phyloP scores from a whole-genome alignment of 2,113 vertebrate genomes.

The Fregetta grallaria region DNA sequence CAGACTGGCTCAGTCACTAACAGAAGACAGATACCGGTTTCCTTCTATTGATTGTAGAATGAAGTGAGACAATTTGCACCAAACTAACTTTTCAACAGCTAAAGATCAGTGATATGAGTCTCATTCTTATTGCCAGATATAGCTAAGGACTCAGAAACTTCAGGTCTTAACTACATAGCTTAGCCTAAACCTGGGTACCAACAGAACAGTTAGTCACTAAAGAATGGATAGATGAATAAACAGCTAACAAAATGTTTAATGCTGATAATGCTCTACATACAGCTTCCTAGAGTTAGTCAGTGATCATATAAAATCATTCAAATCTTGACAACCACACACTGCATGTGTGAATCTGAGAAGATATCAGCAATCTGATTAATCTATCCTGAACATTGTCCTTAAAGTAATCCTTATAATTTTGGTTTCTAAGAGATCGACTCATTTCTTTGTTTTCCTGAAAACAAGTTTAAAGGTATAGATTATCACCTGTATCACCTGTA shows the following conservation, averaged over 20 bases:
- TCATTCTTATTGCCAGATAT: background rate
- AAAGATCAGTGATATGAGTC: background rate
- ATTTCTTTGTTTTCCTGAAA: background rate
- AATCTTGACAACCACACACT: background rate
- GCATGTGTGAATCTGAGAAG: background rate
- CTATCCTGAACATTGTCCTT: background rate
- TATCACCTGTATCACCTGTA: background rate
- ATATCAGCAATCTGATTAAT: background rate
- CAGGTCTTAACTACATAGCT: background rate
- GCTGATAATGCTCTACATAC: background rate
- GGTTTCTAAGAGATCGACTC: background rate
- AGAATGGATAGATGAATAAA: background rate
- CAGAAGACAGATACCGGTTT: background rate
- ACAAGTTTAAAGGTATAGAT: background rate
- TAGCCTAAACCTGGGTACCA: background rate
- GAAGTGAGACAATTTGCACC: background rate
- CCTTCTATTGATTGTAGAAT: background rate
- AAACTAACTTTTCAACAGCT: background rate
- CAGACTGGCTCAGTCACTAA: background rate
- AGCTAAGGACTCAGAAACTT: background rate
- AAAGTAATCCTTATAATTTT: background rate
- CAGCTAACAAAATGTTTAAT: background rate
- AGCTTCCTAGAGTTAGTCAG: background rate
- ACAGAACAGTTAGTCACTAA: background rate
- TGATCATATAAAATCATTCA: background rate